Evolutionary conservation across 2,888 invertebrate genomes (phyloP).

Genomic region (Sphecodes monilicornis): DNA sequence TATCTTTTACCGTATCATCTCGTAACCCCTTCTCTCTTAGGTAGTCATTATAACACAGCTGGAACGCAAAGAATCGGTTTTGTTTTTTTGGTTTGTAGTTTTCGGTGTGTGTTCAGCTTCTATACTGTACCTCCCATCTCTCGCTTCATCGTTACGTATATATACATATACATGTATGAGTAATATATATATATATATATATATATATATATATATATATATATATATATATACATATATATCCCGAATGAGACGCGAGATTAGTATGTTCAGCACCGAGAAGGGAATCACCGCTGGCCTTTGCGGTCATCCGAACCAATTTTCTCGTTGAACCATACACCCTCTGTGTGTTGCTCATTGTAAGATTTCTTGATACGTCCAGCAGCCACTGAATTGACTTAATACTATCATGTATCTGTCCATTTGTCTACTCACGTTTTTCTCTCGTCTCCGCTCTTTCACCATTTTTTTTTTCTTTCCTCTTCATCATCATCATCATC

Average conservation of each 20-base stretch:
- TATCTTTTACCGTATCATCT: slow-evolving; percentile 72
- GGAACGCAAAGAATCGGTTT: slow-evolving; percentile 62
- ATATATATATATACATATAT: slow-evolving; percentile 31
- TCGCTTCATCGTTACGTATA: slow-evolving; percentile 43
- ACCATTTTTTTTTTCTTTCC: slow-evolving; percentile 14
- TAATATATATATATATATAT: slow-evolving; percentile 33
- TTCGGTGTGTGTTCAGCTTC: slow-evolving; percentile 30
- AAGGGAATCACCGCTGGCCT: slow-evolving; percentile 70
- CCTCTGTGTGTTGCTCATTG: slow-evolving; percentile 57
- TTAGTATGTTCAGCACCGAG: slow-evolving; percentile 38
- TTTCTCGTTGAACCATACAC: slow-evolving; percentile 41
- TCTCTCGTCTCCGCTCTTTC: slow-evolving; percentile 11
- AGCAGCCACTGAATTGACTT: slow-evolving; percentile 77
- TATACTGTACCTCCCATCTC: not conserved
- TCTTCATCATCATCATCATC: slow-evolving; percentile 45
- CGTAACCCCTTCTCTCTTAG: slow-evolving; percentile 62
- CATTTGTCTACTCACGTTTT: slow-evolving; percentile 67
- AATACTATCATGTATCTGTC: slow-evolving; percentile 77
- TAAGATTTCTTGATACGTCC: slow-evolving; percentile 64
- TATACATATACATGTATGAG: not conserved
- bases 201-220: slow-evolving; percentile 34
- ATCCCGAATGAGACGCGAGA: slow-evolving; percentile 38
- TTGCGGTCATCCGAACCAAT: slow-evolving; percentile 64
- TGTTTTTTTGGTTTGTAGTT: not conserved
- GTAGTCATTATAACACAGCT: slow-evolving; percentile 62